These are phyloP conservation scores for Nyctalus aviator DNA, from an alignment of 2,797 vertebrate species.

Conservation along the genomic window DNA sequence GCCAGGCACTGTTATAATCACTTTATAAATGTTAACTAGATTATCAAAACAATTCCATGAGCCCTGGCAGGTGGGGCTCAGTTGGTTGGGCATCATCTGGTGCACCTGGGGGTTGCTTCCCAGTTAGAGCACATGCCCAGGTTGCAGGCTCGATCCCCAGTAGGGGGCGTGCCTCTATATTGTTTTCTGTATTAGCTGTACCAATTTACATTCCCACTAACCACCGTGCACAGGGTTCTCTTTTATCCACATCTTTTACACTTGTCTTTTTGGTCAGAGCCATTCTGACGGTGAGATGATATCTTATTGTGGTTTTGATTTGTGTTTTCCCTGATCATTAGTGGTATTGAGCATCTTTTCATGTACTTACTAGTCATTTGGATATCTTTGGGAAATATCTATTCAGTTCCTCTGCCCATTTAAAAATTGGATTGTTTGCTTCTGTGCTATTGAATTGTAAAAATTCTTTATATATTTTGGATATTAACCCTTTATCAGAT, in stretches of 20 bases:
- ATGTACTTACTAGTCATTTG: background rate
- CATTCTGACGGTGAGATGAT: background rate
- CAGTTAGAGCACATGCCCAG: background rate
- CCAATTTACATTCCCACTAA: background rate
- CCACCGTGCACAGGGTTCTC: background rate
- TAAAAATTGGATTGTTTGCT: constrained; percentile 11
- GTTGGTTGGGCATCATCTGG: background rate
- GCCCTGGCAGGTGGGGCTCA: background rate
- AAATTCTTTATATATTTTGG: background rate
- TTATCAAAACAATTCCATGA: constrained; percentile 1
- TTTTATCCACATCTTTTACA: background rate
- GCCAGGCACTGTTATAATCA: background rate
- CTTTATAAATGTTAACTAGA: background rate
- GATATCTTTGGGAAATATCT: background rate
- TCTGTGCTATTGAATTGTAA: background rate
- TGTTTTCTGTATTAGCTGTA: background rate
- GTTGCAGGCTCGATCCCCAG: background rate
- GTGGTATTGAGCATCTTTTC: background rate
- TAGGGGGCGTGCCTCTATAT: background rate
- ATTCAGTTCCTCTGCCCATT: background rate
- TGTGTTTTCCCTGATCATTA: constrained; percentile 11
- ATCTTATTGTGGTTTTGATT: background rate
- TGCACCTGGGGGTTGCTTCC: background rate
- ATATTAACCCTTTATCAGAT: background rate
- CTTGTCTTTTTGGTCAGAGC: background rate